Base-by-base conservation (phyloP, 2,888 invertebrate species). In the Encarsia formosa region DNA sequence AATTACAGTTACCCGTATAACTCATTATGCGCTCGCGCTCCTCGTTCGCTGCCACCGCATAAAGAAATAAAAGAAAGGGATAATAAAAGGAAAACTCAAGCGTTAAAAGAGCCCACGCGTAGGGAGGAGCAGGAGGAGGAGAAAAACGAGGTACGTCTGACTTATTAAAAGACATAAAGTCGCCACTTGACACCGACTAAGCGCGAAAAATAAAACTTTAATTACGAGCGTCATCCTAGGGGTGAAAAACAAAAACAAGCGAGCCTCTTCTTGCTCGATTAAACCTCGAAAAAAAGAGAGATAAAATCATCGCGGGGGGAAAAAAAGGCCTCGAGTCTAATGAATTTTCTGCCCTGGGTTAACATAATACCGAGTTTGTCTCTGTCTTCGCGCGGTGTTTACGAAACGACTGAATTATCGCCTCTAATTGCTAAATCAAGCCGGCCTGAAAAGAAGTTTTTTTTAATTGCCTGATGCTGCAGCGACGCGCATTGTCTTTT, bases 281-380 rank as follows among this genome's bases (percentile, higher is more conserved):
- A 51, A 55, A 56, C 29, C 26, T 31, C 32, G 40, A 44, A 40
- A 39, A 46, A 2, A 13, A 37, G 19, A 18, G 13, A 45, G 37
- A 45, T 29, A 44, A 40, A 49, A 34, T 46, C 45, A 41, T 42
- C 43, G 24, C 42, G 6, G 11, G 19, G 22, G 15, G 19, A 24
- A 40, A 19, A 40, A 34, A 49, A 40, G 41, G 40, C 43, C 45
- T 31, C 32, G 41, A 19, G 41, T 50, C 43, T 49, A 54, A 49
- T 54, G 46, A 54, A 54, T 56, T 53, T 53, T 41, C 44, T 45
- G 44, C 49, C 38, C 61, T 48, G n/a, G n/a, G n/a, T n/a, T n/a
- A n/a, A n/a, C n/a, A n/a, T n/a, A n/a, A n/a, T n/a, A n/a, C n/a
- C n/a, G n/a, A n/a, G n/a, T n/a, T n/a, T n/a, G n/a, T n/a, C n/a